Percentiles rank a stretch among this genome's conserved stretches.
Evolutionary conservation across 2,888 invertebrate genomes (phyloP).

Genomic region (Chrysopilus asiliformis): DNA sequence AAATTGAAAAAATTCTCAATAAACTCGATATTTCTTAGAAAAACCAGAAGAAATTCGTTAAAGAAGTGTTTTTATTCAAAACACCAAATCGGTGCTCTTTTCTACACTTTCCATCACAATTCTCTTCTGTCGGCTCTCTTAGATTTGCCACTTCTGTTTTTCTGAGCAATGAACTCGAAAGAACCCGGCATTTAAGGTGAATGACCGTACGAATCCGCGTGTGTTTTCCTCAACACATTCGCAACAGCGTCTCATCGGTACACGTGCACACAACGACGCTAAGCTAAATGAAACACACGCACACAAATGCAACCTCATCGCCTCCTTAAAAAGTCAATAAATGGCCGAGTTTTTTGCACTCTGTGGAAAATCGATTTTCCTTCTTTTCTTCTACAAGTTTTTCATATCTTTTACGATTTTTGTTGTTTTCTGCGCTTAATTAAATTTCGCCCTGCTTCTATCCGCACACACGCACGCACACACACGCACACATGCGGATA

Average conservation of each 20-base stretch:
- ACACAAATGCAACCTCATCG: neutral
- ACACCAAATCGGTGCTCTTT: too few species aligned
- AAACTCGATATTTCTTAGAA: too few species aligned
- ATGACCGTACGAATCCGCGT: neutral
- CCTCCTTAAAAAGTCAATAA: slow-evolving; percentile 17
- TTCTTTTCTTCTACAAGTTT: too few species aligned
- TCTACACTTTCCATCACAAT: too few species aligned
- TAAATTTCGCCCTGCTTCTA: too few species aligned
- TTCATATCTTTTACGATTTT: too few species aligned
- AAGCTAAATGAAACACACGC: neutral
- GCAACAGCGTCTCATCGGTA: neutral
- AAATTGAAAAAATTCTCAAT: too few species aligned
- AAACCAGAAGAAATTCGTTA: too few species aligned
- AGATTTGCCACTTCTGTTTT: slow-evolving; percentile 4
- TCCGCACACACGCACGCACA: too few species aligned
- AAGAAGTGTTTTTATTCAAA: too few species aligned
- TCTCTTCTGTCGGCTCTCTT: slow-evolving; percentile 5
- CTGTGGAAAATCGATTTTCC: slow-evolving; percentile 16
- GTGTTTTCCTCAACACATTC: neutral
- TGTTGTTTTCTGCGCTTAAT: too few species aligned
- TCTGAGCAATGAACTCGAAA: neutral
- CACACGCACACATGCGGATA: too few species aligned
- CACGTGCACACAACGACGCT: neutral
- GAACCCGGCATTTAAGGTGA: neutral
- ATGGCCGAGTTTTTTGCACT: slow-evolving; percentile 20